These are phyloP conservation scores for Eupithecia dodoneata DNA, from an alignment of 2,888 invertebrate genomes.

Conservation along the genomic window DNA sequence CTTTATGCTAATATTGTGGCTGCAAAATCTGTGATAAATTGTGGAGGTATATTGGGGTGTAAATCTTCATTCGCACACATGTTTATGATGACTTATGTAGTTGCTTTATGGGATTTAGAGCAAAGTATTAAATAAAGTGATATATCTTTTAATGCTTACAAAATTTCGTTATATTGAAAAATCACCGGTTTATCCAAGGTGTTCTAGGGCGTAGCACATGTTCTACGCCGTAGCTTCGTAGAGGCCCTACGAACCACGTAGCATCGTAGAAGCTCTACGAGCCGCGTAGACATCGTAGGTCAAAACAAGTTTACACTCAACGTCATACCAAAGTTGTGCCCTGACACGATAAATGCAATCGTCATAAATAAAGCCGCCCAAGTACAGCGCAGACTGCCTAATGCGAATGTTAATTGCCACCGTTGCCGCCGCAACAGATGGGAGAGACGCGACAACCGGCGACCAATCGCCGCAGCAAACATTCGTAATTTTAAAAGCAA, in stretches of 20 bases:
- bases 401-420: constrained; percentile 75
- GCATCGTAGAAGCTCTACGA: constrained; percentile 2
- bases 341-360: not conserved
- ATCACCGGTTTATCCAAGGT: not conserved
- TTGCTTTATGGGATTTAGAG: constrained; percentile 9
- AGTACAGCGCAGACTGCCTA: constrained; percentile 53
- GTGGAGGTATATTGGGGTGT: constrained; percentile 42
- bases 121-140: not conserved
- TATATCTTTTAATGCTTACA: not conserved
- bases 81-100: constrained; percentile 36
- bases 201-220: not conserved
- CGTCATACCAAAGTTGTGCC: not conserved
- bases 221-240: not conserved
- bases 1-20: constrained; percentile 69
- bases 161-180: not conserved
- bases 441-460: constrained; percentile 70
- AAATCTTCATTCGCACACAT: constrained; percentile 64
- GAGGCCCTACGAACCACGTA: not conserved
- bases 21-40: constrained; percentile 46
- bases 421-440: constrained; percentile 79
- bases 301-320: not conserved
- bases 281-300: not conserved
- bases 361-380: constrained; percentile 26
- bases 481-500: constrained; percentile 83
- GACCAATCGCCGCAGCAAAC: constrained; percentile 80